Percentiles rank a stretch among this genome's conserved stretches.
phyloP scores from a whole-genome alignment of 2,113 vertebrate genomes.

The Pardalotus punctatus region DNA sequence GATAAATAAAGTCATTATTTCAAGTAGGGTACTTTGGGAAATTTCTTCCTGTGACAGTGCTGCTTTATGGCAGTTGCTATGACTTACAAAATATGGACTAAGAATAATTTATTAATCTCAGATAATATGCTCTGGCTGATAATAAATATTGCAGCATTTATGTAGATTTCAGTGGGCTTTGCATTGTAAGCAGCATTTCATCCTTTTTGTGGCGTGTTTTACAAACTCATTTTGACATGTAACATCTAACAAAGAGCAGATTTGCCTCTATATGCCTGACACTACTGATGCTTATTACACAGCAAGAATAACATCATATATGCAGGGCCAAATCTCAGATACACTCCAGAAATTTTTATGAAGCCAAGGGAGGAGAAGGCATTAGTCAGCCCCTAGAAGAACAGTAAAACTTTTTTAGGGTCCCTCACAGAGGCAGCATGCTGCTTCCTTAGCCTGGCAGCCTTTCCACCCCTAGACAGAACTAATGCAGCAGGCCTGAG shows the following conservation, averaged over 20 bases:
- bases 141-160: conserved; percentile 10
- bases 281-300: neutral
- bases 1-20: conserved; percentile 47
- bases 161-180: conserved; percentile 21
- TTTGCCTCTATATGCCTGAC: neutral
- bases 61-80: neutral
- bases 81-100: neutral
- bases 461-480: neutral
- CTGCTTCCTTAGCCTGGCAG: neutral
- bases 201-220: neutral
- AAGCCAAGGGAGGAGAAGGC: neutral
- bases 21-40: neutral
- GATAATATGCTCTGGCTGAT: conserved; percentile 6
- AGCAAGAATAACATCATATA: neutral
- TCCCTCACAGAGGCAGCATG: neutral
- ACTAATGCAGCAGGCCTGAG: neutral
- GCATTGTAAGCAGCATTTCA: neutral
- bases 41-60: neutral
- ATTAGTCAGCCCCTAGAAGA: neutral
- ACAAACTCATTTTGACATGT: conserved; percentile 11
- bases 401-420: neutral
- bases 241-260: conserved; percentile 10
- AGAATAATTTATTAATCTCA: conserved; percentile 39
- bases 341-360: neutral
- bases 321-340: neutral